Conservation (phyloP, 2,888 invertebrate species). For the Petrolisthes manimaculis region DNA sequence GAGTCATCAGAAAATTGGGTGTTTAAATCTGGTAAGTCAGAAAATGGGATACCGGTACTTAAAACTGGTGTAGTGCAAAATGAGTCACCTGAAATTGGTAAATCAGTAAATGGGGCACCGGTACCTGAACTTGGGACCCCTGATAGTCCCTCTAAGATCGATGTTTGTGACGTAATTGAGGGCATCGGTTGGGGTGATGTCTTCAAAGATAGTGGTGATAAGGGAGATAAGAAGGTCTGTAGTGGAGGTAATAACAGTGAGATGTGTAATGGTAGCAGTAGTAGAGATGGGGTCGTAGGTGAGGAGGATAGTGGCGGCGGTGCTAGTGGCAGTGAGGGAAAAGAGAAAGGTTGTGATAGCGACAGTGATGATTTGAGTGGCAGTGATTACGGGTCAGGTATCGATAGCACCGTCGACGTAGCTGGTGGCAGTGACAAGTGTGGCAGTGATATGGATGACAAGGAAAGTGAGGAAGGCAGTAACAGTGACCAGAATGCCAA, state of each 20-base stretch:
- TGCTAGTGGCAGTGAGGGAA: background rate
- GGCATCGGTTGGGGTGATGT: background rate
- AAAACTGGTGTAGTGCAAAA: too few species aligned
- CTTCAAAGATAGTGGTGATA: background rate
- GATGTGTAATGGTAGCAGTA: background rate
- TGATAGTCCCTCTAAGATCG: background rate
- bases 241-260: background rate
- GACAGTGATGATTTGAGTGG: background rate
- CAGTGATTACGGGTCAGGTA: background rate
- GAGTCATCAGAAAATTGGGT: too few species aligned
- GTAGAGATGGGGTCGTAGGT: background rate
- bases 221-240: background rate
- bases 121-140: background rate
- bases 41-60: too few species aligned
- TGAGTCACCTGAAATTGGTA: background rate
- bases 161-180: background rate
- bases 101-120: background rate
- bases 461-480: too few species aligned
- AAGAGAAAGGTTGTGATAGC: background rate
- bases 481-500: too few species aligned
- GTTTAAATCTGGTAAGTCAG: too few species aligned
- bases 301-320: background rate
- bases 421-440: background rate
- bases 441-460: background rate
- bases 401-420: background rate